Conservation (phyloP, 2,888 invertebrate genomes). For the Metallyticus violacea region DNA sequence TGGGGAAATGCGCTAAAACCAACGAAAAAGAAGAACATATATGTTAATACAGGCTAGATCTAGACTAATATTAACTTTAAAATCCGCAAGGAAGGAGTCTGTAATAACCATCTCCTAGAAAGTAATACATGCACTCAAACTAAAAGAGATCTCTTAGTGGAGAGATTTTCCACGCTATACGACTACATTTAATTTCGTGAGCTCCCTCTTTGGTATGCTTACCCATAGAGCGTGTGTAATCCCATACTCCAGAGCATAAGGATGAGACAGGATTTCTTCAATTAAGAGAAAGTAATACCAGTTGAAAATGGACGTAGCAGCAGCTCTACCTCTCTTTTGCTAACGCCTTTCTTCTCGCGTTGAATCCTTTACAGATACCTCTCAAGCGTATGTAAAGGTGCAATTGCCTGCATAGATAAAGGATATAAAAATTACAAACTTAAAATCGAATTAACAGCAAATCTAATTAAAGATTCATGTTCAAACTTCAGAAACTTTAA, state of each 20-base stretch:
- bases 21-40: too few species aligned
- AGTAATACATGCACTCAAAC: too few species aligned
- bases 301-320: not conserved
- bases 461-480: too few species aligned
- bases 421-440: too few species aligned
- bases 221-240: not conserved
- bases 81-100: too few species aligned
- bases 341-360: not conserved
- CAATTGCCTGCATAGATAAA: too few species aligned
- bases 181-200: not conserved
- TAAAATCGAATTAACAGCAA: too few species aligned
- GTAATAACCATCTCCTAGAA: too few species aligned
- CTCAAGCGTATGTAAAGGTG: not conserved
- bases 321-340: not conserved
- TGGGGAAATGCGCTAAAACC: too few species aligned
- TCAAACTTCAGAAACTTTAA: too few species aligned
- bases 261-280: not conserved
- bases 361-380: not conserved
- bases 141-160: not conserved
- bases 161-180: not conserved
- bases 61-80: too few species aligned
- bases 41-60: too few species aligned
- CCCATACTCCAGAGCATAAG: not conserved
- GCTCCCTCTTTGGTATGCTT: not conserved
- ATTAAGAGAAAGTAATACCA: not conserved